phyloP scores from a whole-genome alignment of 1,140 invertebrate species.

The Lasioglossum baleicum region DNA sequence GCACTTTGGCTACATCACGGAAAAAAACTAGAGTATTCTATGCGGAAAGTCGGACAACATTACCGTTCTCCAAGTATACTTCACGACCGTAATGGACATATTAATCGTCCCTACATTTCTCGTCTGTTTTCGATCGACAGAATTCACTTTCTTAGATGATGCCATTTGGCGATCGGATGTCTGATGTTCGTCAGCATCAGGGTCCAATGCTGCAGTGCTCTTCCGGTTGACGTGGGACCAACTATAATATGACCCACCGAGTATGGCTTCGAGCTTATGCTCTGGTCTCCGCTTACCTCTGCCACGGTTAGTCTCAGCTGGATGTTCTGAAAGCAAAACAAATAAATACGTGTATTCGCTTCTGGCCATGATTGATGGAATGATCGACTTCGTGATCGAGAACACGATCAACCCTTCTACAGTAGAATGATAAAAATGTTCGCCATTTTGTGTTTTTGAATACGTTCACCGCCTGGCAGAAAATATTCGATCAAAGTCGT shows the following conservation, averaged over 20 bases:
- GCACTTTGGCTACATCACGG: background rate
- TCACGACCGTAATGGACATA: background rate
- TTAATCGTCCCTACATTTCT: background rate
- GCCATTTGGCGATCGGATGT: conserved; percentile 92
- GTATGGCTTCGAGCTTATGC: conserved; percentile 76
- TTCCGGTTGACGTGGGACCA: conserved; percentile 84
- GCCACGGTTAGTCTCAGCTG: conserved; percentile 86
- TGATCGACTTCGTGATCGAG: background rate
- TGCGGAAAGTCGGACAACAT: background rate
- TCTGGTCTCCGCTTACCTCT: conserved; percentile 76
- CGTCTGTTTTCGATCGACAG: background rate
- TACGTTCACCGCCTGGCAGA: no score
- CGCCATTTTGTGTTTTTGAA: no score
- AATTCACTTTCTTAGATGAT: conserved; percentile 85
- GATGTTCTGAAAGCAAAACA: conserved; percentile 81
- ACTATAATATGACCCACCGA: conserved; percentile 88
- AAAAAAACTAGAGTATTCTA: background rate
- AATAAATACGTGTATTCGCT: background rate
- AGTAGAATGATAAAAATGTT: no score
- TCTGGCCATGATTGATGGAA: background rate
- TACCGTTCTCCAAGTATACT: conserved; percentile 26
- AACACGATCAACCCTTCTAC: no score
- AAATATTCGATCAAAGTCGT: no score
- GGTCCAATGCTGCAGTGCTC: conserved; percentile 89
- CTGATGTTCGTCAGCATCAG: conserved; percentile 90